Base-by-base conservation (phyloP, 2,888 invertebrate genomes). In the Drepana falcataria region DNA sequence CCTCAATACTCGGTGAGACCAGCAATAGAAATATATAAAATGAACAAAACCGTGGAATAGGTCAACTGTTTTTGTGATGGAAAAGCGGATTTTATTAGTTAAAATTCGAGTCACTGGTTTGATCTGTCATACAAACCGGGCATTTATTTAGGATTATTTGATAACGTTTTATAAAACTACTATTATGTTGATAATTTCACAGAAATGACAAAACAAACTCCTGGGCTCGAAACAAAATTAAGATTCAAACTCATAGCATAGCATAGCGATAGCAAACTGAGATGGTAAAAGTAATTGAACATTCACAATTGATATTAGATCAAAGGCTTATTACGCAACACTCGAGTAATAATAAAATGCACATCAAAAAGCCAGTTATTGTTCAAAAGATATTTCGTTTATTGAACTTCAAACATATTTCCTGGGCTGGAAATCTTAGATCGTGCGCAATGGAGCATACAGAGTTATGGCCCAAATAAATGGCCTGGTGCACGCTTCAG, bases 381-480 rank as follows among this genome's bases (percentile, higher is more conserved):
- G 21, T 21, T 49, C 49, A 37, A 57, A 63, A 64, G 56, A 60
- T 54, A 63, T 63, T 65, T 65, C 62, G 69, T 65, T 69, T 67
- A 63, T 71, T 72, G 67, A 71, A 68, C 64, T 67, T 60, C 49
- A 60, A 55, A 60, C 40, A 51, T 40, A 68, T 66, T 61, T 71
- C 69, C 62, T 55, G 55, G 58, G 55, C 56, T 59, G 57, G 62
- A 63, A 62, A 51, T 47, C 52, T 55, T 51, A 51, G 55, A 53
- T 41, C 57, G 56, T 41, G 52, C 41, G 64, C 61, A 70, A 60
- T 64, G 68, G 66, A 56, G 66, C 64, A 65, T 53, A 52, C 41
- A 53, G 63, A 72, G 66, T 70, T 71, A 75, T 67, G 64, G 61
- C 63, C 58, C 56, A 52, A 69, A 64, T 63, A 67, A 71, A 73